phyloP scores from a whole-genome alignment of 2,113 vertebrate species.

The Macrotus californicus region DNA sequence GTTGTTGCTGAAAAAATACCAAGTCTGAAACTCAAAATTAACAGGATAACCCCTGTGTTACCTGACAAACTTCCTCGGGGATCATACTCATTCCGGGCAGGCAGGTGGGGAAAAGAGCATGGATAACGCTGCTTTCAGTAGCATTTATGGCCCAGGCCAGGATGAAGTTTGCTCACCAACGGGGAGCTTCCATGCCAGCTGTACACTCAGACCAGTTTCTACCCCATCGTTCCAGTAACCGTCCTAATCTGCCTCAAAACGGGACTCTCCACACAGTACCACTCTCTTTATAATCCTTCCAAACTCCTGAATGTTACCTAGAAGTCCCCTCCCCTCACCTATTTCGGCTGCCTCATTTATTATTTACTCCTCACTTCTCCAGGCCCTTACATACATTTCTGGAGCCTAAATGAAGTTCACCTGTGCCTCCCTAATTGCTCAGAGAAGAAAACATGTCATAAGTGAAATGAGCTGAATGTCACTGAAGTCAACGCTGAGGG shows the following conservation, averaged over 20 bases:
- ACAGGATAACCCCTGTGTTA: not conserved
- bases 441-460: not conserved
- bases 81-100: not conserved
- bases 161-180: not conserved
- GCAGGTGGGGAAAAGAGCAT: not conserved
- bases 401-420: not conserved
- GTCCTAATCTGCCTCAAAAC: not conserved
- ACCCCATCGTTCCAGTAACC: not conserved
- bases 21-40: constrained; percentile 15
- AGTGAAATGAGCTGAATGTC: not conserved
- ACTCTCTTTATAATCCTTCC: not conserved
- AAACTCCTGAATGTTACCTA: not conserved
- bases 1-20: not conserved
- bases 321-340: no score
- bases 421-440: not conserved
- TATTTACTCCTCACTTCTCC: not conserved
- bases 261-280: not conserved
- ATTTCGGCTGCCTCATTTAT: not conserved
- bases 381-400: not conserved
- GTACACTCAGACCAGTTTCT: not conserved
- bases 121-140: not conserved
- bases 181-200: not conserved
- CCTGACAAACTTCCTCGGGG: not conserved
- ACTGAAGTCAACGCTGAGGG: not conserved
- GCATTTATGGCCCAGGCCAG: not conserved